phyloP scores from a whole-genome alignment of 2,888 invertebrate genomes.

The Uloborus plumipes region DNA sequence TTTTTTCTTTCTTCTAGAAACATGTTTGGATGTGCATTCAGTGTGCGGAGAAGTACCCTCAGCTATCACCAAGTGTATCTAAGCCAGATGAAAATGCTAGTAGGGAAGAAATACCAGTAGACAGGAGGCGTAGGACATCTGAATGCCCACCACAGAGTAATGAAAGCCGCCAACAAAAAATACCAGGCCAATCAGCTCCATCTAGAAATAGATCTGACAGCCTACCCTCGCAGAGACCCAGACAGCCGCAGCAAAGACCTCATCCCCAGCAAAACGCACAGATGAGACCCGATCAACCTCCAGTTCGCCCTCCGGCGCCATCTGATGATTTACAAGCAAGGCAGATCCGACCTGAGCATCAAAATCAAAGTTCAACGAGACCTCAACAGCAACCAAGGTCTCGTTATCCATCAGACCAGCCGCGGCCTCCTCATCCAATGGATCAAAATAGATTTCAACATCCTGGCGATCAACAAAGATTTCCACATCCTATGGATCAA shows the following conservation, averaged over 20 bases:
- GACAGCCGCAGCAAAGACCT: slow-evolving; percentile 24
- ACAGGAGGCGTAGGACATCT: slow-evolving; percentile 24
- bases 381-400: not conserved
- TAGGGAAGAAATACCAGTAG: slow-evolving; percentile 17
- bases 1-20: slow-evolving; percentile 38
- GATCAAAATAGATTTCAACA: not conserved
- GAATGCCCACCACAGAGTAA: slow-evolving; percentile 11
- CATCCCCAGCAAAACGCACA: slow-evolving; percentile 50
- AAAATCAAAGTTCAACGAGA: not conserved
- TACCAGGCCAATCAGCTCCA: slow-evolving; percentile 17
- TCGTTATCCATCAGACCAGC: slow-evolving; percentile 19
- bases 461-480: not conserved
- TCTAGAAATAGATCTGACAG: slow-evolving; percentile 52
- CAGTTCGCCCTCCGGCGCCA: not conserved
- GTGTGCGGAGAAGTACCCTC: slow-evolving; percentile 53
- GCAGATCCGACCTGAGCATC: not conserved
- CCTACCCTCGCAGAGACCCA: slow-evolving; percentile 38
- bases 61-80: slow-evolving; percentile 1
- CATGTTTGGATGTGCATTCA: slow-evolving; percentile 59
- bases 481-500: slow-evolving; percentile 5
- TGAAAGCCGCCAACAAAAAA: slow-evolving; percentile 14
- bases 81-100: slow-evolving; percentile 8
- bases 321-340: slow-evolving; percentile 10
- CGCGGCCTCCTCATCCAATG: slow-evolving; percentile 5
- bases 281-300: slow-evolving; percentile 3